Evolutionary conservation across 92 coral and sea anemone species (phyloP), one percentile per base, ranked within the genome.

Genomic region (Palythoa heliodiscus): DNA sequence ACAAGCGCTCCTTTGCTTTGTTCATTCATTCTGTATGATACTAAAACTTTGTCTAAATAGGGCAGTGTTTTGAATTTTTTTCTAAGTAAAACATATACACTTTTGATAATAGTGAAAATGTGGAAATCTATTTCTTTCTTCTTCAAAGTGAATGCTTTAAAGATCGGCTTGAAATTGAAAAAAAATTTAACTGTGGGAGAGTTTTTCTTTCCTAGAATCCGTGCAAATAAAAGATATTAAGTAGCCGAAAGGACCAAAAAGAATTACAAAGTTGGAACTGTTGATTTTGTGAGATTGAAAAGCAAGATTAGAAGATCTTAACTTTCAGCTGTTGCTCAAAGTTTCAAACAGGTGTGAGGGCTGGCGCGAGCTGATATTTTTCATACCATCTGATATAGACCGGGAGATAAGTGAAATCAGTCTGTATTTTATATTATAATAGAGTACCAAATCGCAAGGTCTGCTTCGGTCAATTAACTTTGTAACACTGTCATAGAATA

Each of bases 371-470:
- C 71, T 63, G 53, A 88, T 87, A 87, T 87, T 76, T 76, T 76
- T 83, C 88, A 83, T 81, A 87, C 83, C 93, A 83, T 70, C 86
- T 82, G 60, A 90, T 87, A 87, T 77, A 83, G 82, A 87, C 70
- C 88, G 78, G 86, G 20, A 82, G 91, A 87, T 87, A 90, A 90
- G 87, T 86, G 82, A 87, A 90, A 89, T 86, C 75, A 82, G 92
- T 61, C 90, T 82, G 85, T 82, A 86, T 76, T 86, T 87, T 80
- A 35, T 80, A 75, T 84, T 57, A 78, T 89, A 89, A 89, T 89
- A 75, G 87, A 89, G 87, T 86, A 60, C 50, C 50, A 68, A 73
- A 86, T 76, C 73, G 53, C 84, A 80, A 40, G 74, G 84, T 80
- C 66, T 80, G 84, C 43, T 80, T 80, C 84, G 84, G 84, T 66